Evolutionary conservation across 2,113 vertebrate species (phyloP).

Genomic region (cattle (Bos taurus)): DNA sequence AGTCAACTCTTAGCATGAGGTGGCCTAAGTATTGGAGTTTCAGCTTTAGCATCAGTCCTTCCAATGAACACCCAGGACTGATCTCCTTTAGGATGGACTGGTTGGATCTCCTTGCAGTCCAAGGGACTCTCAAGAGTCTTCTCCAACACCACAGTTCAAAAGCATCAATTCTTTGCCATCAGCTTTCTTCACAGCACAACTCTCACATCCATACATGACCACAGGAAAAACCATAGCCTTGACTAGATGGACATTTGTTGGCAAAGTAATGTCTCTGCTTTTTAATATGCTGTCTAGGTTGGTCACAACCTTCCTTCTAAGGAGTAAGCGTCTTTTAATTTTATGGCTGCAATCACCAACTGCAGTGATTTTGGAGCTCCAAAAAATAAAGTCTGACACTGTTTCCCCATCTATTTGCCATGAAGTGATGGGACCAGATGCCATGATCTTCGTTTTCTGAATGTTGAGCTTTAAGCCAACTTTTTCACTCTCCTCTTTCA

Average conservation of each 20-base stretch:
- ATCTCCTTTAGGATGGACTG: not conserved
- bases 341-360: not conserved
- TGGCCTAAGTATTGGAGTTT: not conserved
- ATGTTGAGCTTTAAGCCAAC: not conserved
- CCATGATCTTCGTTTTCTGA: not conserved
- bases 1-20: not conserved
- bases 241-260: not conserved
- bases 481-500: not conserved
- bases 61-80: not conserved
- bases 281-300: not conserved
- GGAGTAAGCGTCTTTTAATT: not conserved
- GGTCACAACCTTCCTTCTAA: not conserved
- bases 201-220: not conserved
- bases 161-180: not conserved
- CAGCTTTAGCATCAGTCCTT: not conserved
- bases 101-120: not conserved
- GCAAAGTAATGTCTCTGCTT: not conserved
- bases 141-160: not conserved
- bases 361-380: not conserved
- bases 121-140: not conserved
- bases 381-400: not conserved
- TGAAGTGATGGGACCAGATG: not conserved
- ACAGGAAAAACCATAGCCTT: not conserved
- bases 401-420: not conserved
- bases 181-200: not conserved